A percentile compares a stretch with the other conserved stretches of the same genome.
Evolutionary conservation across 37 sponge, comb jelly and placozoan genomes (phyloP).

Genomic region (Aphrocallistes beatrix): DNA sequence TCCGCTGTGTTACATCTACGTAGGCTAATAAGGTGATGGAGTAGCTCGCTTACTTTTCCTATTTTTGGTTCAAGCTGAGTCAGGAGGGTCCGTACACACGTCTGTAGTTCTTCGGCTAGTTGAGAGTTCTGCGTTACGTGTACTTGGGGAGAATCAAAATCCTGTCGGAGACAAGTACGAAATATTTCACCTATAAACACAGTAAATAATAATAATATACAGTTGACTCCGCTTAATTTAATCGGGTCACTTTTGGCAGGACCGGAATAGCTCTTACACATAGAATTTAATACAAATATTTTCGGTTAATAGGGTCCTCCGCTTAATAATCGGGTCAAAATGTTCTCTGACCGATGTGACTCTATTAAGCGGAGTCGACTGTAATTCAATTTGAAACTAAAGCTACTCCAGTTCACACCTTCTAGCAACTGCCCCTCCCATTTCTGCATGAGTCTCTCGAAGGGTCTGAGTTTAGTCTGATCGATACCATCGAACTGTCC

Average conservation of each 20-base stretch:
- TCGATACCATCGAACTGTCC: conserved; percentile 59
- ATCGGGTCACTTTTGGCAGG: no score
- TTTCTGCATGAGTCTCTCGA: conserved; percentile 73
- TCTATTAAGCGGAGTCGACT: neutral
- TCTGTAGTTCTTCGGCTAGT: conserved; percentile 45
- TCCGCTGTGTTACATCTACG: neutral
- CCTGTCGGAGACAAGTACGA: conserved; percentile 54
- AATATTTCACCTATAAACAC: neutral
- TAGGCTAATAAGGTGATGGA: neutral
- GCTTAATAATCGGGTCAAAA: no score
- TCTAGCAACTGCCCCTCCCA: conserved; percentile 85
- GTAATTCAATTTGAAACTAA: neutral
- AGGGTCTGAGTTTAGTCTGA: conserved; percentile 53
- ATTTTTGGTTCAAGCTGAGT: conserved; percentile 35
- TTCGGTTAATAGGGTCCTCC: no score
- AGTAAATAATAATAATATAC: no score
- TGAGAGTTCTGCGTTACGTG: conserved; percentile 41
- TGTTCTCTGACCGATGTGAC: no score
- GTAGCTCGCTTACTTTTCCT: conserved; percentile 26
- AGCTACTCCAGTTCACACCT: conserved; percentile 25
- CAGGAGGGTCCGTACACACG: conserved; percentile 30
- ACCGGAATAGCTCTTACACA: no score
- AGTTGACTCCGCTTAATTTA: no score
- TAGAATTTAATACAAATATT: no score
- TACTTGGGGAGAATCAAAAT: conserved; percentile 48